These are phyloP conservation scores for Crocallis elinguaria DNA, from an alignment of 2,888 invertebrate species.

Conservation along the genomic window DNA sequence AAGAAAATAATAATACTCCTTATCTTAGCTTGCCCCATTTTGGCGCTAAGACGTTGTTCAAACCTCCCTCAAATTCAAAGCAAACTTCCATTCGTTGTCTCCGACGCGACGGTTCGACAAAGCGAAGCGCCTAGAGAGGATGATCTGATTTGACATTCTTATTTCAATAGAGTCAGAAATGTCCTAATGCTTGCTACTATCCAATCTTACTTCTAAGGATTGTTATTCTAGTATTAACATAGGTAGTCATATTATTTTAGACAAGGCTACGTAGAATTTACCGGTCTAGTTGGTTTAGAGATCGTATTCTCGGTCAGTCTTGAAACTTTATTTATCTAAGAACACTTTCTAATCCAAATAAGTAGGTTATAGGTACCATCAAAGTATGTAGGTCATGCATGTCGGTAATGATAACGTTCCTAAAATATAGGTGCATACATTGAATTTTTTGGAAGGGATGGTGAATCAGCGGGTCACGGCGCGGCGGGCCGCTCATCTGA, in stretches of 20 bases:
- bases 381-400: too few species aligned
- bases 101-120: not conserved
- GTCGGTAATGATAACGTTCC: too few species aligned
- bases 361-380: too few species aligned
- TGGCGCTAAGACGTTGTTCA: conserved; percentile 3
- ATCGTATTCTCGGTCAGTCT: too few species aligned
- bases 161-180: conserved; percentile 20
- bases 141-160: conserved; percentile 26
- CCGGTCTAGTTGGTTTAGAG: conserved; percentile 1
- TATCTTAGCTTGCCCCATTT: too few species aligned
- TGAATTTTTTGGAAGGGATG: too few species aligned
- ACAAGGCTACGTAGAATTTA: not conserved
- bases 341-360: too few species aligned
- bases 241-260: conserved; percentile 12
- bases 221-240: conserved; percentile 17
- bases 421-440: too few species aligned
- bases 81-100: conserved; percentile 21
- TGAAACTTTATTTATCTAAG: too few species aligned
- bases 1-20: too few species aligned
- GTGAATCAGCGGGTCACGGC: too few species aligned
- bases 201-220: conserved; percentile 17
- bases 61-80: conserved; percentile 26
- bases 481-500: too few species aligned
- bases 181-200: conserved; percentile 6
- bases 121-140: conserved; percentile 6